Evolutionary conservation across 1,140 invertebrate genomes (phyloP), one percentile per base, ranked within the genome.

Genomic region (Sipha flava): DNA sequence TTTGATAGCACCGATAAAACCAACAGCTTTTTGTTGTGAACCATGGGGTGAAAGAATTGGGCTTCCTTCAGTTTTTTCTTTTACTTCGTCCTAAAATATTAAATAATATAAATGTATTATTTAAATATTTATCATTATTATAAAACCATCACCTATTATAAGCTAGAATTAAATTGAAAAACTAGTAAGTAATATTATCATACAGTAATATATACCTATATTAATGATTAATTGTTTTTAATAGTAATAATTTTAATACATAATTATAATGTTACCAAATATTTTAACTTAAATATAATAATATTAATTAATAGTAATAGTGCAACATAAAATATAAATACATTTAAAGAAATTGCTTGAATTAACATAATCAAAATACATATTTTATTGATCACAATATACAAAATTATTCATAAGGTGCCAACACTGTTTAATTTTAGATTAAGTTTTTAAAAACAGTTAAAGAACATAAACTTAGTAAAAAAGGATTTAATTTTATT

Each of bases 1-100:
- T 81, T 87, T 86, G 0, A 95, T 85, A 34, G 95, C 95, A 45
- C 90, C 90, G 0, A 89, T 82, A 81, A 97, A 92, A 73, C 93
- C 91, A 80, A 97, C 92, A 4, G 95, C 92, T 80, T 86, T 89
- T 80, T 88, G 86, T 54, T 79, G 43, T 54, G 59, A 68, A 79
- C 52, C 54, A 40, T 57, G 26, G 10, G 52, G 34, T 2, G 45
- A 73, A 9, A 83, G 79, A 23, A 83, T 83, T 18, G 81, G 83
- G 21, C 79, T 80, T 18, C 75, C 82, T 81, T 83, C 83, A 70
- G 73, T 81, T 49, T 62, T 81, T n/a, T 64, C 80, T 81, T 72
- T 81, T 3, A 54, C 10, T 34, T 79, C 57, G 34, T 79, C 77
- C 77, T 79, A 29, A 43, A 45, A 79, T 26, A 1, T 40, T 79